Evolutionary conservation across 2,113 vertebrate species (phyloP), one percentile per base, ranked within the genome.

Genomic region (Neopipo cinnamomea): DNA sequence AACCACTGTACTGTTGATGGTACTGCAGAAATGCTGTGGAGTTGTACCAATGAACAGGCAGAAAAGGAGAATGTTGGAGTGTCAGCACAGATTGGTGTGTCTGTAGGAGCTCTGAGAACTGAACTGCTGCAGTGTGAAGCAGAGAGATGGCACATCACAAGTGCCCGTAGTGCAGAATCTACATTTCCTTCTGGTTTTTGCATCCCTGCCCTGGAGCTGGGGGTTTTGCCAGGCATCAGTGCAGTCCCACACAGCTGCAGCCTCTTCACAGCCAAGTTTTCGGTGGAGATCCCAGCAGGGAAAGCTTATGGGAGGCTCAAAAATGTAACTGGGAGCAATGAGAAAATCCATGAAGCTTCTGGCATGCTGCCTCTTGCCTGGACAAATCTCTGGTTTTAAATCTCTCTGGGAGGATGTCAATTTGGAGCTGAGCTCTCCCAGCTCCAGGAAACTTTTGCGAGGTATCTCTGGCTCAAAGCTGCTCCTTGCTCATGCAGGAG

Each of bases 191-290:
- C 65, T 92, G 67, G 0, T 24, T 91, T 90, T 74, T 52, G 12
- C 3, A 2, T 93, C 79, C 67, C 73, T 88, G 63, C 46, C 90
- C 30, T 73, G 58, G 75, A 55, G 20, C 1, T 80, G 50, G 55
- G 44, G n/a, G 9, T 25, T 86, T 84, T 94, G 55, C 72, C 62
- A 86, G 87, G 23, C 28, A 42, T 49, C 59, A 44, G 39, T 47
- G 78, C 47, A 19, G 47, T 41, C 73, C 76, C 4, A 4, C 1
- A 0, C 66, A 87, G 70, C 87, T 87, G 86, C 73, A 86, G 17
- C 44, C 55, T 90, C 67, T 88, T 93, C 61, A 59, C 52, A 74
- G 58, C 63, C 83, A 89, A 78, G 62, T 49, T 87, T 80, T 92
- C 68, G 27, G 65, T 86, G 77, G 55, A 55, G 41, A 27, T 90